These are phyloP conservation scores for Cairina moschata DNA, from an alignment of 2,113 vertebrate species.

Conservation along the genomic window DNA sequence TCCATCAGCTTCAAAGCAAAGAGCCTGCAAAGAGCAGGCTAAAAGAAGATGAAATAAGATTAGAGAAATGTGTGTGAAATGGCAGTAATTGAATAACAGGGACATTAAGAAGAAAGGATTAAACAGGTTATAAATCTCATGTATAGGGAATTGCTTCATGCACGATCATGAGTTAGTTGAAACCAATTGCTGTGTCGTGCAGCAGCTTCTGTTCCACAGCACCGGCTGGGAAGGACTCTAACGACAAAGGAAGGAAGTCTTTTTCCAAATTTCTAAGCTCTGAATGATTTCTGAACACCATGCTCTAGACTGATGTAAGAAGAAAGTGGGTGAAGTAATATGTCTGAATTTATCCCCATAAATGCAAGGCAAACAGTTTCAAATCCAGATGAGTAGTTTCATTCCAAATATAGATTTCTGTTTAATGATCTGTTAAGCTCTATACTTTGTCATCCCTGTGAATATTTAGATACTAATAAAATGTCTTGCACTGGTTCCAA, in stretches of 20 bases:
- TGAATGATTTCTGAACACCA: background rate
- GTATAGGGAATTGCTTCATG: background rate
- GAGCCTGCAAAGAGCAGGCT: background rate
- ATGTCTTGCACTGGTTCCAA: background rate
- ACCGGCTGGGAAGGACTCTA: background rate
- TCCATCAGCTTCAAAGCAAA: background rate
- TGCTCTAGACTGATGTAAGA: background rate
- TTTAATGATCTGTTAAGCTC: background rate
- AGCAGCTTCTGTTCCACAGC: background rate
- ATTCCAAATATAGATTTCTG: background rate
- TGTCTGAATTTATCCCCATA: background rate
- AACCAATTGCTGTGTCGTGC: background rate
- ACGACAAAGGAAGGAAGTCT: background rate
- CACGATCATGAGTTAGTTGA: background rate
- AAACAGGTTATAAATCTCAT: background rate
- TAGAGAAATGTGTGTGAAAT: constrained; percentile 1
- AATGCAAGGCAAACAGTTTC: background rate
- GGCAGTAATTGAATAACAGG: constrained; percentile 18
- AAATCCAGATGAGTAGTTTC: background rate
- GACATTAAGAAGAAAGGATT: constrained; percentile 12
- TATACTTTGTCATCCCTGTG: background rate
- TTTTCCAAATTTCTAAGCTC: background rate
- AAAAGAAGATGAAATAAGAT: constrained; percentile 5
- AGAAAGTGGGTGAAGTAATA: background rate
- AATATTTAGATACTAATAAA: background rate